These are phyloP conservation scores for Sphinx pinastri DNA, from an alignment of 2,888 invertebrate species.

Conservation along the genomic window DNA sequence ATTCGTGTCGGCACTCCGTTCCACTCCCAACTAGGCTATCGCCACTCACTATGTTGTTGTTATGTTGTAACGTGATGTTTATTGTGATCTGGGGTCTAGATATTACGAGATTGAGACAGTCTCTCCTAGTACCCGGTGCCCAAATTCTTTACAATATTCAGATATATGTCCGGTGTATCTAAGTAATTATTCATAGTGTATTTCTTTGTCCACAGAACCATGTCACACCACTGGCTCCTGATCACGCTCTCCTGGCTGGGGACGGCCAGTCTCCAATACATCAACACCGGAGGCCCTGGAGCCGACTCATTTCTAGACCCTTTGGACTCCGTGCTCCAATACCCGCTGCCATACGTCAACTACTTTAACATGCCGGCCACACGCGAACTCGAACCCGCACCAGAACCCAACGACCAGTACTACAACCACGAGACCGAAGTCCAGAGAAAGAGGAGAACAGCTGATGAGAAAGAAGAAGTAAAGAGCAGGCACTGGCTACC, in stretches of 20 bases:
- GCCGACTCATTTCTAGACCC: conserved; percentile 53
- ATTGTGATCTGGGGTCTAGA: no score
- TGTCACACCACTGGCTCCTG: conserved; percentile 71
- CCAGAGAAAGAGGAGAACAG: conserved; percentile 47
- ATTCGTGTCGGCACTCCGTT: no score
- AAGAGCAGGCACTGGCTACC: conserved; percentile 55
- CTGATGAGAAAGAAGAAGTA: conserved; percentile 45
- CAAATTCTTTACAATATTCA: neutral
- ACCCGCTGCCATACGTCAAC: conserved; percentile 56
- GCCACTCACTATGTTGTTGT: no score
- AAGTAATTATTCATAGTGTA: neutral
- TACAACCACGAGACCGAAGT: conserved; percentile 36
- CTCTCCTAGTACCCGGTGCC: neutral
- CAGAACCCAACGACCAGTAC: conserved; percentile 39
- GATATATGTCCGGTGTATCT: no score
- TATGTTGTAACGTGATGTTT: no score
- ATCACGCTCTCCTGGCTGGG: conserved; percentile 69
- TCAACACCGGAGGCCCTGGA: conserved; percentile 56
- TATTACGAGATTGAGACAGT: neutral
- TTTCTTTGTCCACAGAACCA: conserved; percentile 60
- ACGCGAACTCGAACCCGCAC: conserved; percentile 9
- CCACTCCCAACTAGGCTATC: no score
- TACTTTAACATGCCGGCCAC: conserved; percentile 52
- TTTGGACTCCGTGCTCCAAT: conserved; percentile 49
- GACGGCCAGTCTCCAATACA: conserved; percentile 68